A percentile compares a stretch with the other conserved stretches of the same genome.
phyloP scores from a whole-genome alignment of 2,797 vertebrate genomes.

The Syndactyla subalaris region DNA sequence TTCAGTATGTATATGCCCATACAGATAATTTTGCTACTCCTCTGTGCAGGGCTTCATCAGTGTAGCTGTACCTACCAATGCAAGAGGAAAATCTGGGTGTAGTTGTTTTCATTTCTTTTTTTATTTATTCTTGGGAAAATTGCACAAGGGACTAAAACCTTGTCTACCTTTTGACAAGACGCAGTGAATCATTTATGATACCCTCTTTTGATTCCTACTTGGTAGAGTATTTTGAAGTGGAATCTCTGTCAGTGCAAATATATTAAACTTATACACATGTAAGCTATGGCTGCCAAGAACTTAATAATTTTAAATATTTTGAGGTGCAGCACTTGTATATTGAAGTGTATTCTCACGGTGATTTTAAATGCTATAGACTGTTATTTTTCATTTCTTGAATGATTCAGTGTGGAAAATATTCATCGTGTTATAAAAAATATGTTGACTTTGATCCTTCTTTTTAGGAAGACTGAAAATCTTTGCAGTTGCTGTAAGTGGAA shows the following conservation, averaged over 20 bases:
- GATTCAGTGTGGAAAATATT: slow-evolving; percentile 17
- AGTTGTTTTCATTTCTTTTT: background rate
- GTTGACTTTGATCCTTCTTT: slow-evolving; percentile 25
- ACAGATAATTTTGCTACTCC: background rate
- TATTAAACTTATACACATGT: background rate
- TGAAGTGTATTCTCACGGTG: background rate
- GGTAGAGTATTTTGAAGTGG: background rate
- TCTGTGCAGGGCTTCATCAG: background rate
- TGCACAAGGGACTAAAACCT: background rate
- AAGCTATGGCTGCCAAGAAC: background rate
- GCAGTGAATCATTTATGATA: background rate
- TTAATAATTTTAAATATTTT: slow-evolving; percentile 1
- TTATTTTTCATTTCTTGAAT: slow-evolving; percentile 25
- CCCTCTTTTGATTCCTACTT: background rate
- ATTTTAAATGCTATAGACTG: background rate
- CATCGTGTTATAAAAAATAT: slow-evolving; percentile 11
- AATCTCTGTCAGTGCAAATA: background rate
- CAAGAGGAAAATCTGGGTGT: background rate
- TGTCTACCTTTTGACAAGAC: background rate
- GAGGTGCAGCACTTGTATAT: background rate
- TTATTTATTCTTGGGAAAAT: slow-evolving; percentile 14
- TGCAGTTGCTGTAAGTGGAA: slow-evolving; percentile 25
- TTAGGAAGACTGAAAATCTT: slow-evolving; percentile 3
- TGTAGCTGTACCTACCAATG: background rate
- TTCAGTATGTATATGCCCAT: background rate